These are phyloP conservation scores for Gymnarchus niloticus DNA, from an alignment of 2,113 vertebrate species.

Conservation along the genomic window DNA sequence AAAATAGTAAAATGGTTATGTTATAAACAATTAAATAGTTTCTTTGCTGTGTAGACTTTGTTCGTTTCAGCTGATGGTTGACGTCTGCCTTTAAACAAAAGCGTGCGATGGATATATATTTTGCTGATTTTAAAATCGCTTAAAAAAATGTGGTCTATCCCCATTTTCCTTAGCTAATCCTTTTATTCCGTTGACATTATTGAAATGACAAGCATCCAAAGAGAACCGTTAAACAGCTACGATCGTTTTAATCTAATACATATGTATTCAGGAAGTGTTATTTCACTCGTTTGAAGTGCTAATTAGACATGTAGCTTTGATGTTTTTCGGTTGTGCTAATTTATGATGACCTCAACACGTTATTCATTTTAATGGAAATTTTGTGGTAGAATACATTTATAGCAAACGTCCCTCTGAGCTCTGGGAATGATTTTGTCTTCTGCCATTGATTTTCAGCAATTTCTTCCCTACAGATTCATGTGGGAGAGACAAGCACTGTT, in stretches of 20 bases:
- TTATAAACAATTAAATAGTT: too few species aligned
- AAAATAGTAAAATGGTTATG: neutral
- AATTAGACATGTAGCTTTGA: conserved; percentile 20
- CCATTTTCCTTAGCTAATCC: neutral
- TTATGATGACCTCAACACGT: conserved; percentile 7
- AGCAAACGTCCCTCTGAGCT: neutral
- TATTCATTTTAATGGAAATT: conserved; percentile 22
- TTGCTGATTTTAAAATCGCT: neutral
- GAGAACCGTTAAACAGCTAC: neutral
- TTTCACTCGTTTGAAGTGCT: conserved; percentile 9
- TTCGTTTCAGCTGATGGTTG: too few species aligned
- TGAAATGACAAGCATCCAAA: conserved; percentile 3
- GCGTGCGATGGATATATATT: neutral
- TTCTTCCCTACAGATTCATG: neutral
- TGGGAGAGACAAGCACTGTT: neutral
- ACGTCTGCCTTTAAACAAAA: neutral
- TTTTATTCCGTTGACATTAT: neutral
- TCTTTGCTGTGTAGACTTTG: too few species aligned
- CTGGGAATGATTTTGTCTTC: neutral
- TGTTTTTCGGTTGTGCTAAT: neutral
- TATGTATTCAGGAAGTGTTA: neutral
- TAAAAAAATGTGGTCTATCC: neutral
- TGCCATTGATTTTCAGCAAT: neutral
- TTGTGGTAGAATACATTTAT: neutral
- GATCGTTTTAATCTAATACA: neutral